Conservation (phyloP, 92 coral and sea anemone genomes). For the Epizoanthus scotinus region DNA sequence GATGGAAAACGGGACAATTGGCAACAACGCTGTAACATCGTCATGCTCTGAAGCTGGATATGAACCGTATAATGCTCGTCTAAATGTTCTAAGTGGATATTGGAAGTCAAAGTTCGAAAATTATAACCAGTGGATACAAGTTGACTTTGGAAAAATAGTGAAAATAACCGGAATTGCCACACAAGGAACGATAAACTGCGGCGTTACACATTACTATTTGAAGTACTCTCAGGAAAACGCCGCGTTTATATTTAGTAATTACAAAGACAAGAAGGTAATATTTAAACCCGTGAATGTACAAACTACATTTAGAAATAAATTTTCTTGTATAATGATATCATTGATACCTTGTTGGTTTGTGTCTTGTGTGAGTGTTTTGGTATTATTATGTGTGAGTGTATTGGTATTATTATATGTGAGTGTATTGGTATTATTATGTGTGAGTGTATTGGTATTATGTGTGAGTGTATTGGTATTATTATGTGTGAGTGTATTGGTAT, state of each 20-base stretch:
- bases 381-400: too few relatives aligned
- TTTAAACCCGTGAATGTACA: too few relatives aligned
- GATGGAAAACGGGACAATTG: neutral
- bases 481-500: too few relatives aligned
- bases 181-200: neutral
- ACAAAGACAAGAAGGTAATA: neutral
- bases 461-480: too few relatives aligned
- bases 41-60: neutral
- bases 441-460: too few relatives aligned
- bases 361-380: too few relatives aligned
- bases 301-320: too few relatives aligned
- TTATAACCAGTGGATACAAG: neutral
- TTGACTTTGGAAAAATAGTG: neutral
- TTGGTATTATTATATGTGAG: too few relatives aligned
- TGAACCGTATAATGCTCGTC: neutral
- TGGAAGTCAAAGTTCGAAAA: neutral
- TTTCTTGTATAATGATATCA: too few relatives aligned
- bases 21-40: neutral
- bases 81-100: neutral
- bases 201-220: neutral
- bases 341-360: too few relatives aligned
- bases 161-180: neutral
- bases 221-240: neutral
- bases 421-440: too few relatives aligned
- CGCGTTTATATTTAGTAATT: neutral